These are phyloP conservation scores for Muscidifurax raptorellus DNA, from an alignment of 1,140 invertebrate species.

Conservation along the genomic window DNA sequence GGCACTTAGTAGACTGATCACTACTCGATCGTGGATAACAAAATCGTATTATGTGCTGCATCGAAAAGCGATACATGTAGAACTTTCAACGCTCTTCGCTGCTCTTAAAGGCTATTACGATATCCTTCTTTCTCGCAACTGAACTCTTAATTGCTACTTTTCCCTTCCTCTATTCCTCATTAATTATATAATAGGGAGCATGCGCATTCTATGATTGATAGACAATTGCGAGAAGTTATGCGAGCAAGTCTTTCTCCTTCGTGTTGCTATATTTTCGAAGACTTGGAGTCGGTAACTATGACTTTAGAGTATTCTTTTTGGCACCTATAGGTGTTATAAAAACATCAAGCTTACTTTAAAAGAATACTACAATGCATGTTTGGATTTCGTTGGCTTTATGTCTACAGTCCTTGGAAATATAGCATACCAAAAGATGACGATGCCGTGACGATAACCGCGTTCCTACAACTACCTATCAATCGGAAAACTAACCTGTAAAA, in stretches of 20 bases:
- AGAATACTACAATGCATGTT: neutral
- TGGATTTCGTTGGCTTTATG: neutral
- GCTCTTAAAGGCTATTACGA: slow-evolving; percentile 21
- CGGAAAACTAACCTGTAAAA: slow-evolving; percentile 28
- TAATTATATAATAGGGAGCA: slow-evolving; percentile 26
- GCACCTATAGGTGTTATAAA: neutral
- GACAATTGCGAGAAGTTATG: neutral
- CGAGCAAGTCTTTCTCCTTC: neutral
- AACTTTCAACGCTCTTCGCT: slow-evolving; percentile 5
- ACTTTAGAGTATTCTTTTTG: neutral
- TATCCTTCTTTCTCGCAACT: neutral
- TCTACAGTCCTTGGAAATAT: slow-evolving; percentile 1
- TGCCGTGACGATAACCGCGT: neutral
- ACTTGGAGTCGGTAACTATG: neutral
- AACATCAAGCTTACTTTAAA: neutral
- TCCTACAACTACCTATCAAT: slow-evolving; percentile 28
- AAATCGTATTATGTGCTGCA: slow-evolving; percentile 27
- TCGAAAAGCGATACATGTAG: slow-evolving; percentile 2
- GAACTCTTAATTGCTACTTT: slow-evolving; percentile 16
- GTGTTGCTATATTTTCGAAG: slow-evolving; percentile 7
- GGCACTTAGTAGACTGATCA: slow-evolving; percentile 43
- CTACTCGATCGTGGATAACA: slow-evolving; percentile 20
- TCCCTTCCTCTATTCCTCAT: neutral
- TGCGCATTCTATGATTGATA: neutral
- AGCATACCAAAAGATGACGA: neutral